These are phyloP conservation scores for Sarotherodon lohbergeri DNA, from an alignment of 2,113 vertebrate genomes.

Conservation along the genomic window DNA sequence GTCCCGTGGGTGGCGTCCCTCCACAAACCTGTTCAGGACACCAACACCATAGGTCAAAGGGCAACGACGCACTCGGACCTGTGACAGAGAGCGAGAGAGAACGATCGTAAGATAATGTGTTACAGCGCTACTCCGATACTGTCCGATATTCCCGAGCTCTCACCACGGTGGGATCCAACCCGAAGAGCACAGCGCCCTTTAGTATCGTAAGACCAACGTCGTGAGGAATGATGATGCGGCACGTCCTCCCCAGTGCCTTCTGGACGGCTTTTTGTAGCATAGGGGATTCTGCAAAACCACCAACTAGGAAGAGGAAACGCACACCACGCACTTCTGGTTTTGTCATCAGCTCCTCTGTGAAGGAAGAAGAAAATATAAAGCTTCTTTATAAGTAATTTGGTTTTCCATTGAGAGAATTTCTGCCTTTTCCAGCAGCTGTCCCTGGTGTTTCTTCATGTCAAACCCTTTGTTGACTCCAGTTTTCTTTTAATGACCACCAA, in stretches of 20 bases:
- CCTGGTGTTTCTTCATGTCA: background rate
- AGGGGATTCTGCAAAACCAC: slow-evolving; percentile 89
- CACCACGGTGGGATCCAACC: slow-evolving; percentile 87
- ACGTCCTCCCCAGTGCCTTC: slow-evolving; percentile 72
- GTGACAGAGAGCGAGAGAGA: background rate
- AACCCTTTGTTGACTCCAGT: background rate
- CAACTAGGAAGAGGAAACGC: slow-evolving; percentile 93
- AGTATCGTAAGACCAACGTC: slow-evolving; percentile 93
- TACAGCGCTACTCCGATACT: background rate
- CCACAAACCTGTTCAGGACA: slow-evolving; percentile 89
- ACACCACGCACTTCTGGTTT: slow-evolving; percentile 83
- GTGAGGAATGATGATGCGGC: slow-evolving; percentile 90
- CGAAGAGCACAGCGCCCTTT: slow-evolving; percentile 93
- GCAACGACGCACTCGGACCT: slow-evolving; percentile 86
- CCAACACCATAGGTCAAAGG: slow-evolving; percentile 92
- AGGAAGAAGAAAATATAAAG: background rate
- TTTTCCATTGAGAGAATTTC: background rate
- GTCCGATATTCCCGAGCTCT: background rate
- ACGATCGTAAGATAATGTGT: background rate
- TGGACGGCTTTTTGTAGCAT: slow-evolving; percentile 88
- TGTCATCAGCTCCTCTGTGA: slow-evolving; percentile 78
- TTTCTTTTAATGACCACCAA: background rate
- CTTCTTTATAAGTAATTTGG: background rate
- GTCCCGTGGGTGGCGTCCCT: slow-evolving; percentile 84
- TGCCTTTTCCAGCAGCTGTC: background rate